These are phyloP conservation scores for Salminus brasiliensis DNA, from an alignment of 2,113 vertebrate genomes.

Conservation along the genomic window DNA sequence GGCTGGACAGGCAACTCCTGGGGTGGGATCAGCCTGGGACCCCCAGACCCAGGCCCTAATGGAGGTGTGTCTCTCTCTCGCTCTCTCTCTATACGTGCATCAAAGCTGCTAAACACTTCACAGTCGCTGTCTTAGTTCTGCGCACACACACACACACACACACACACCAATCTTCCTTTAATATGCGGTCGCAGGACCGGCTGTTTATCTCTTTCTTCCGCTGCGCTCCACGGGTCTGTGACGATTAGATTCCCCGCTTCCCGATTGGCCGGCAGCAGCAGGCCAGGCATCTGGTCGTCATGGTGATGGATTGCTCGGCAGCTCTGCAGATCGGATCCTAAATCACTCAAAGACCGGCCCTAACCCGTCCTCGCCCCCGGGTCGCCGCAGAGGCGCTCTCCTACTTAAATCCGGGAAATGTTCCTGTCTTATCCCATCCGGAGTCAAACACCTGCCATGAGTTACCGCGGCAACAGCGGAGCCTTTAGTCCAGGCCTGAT, in stretches of 20 bases:
- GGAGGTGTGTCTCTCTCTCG: conserved; percentile 80
- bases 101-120: not conserved
- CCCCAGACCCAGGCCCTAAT: conserved; percentile 87
- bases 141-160: too few relatives aligned
- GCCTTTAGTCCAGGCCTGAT: not conserved
- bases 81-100: not conserved
- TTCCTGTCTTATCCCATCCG: not conserved
- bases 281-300: conserved; percentile 10
- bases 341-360: conserved; percentile 38
- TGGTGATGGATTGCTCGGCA: conserved; percentile 50
- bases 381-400: conserved; percentile 6
- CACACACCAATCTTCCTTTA: conserved; percentile 34
- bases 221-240: not conserved
- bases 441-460: conserved; percentile 39
- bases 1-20: conserved; percentile 91
- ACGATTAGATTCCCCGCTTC: conserved; percentile 31
- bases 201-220: conserved; percentile 30
- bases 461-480: conserved; percentile 2
- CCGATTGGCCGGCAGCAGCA: conserved; percentile 12
- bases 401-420: conserved; percentile 11
- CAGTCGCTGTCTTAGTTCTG: too few relatives aligned
- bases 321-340: conserved; percentile 17
- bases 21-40: conserved; percentile 87
- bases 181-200: conserved; percentile 11
- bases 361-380: conserved; percentile 9